Evolutionary conservation across 2,797 vertebrate species (phyloP), one percentile per base, ranked within the genome.

Genomic region (Liparis tanakae): DNA sequence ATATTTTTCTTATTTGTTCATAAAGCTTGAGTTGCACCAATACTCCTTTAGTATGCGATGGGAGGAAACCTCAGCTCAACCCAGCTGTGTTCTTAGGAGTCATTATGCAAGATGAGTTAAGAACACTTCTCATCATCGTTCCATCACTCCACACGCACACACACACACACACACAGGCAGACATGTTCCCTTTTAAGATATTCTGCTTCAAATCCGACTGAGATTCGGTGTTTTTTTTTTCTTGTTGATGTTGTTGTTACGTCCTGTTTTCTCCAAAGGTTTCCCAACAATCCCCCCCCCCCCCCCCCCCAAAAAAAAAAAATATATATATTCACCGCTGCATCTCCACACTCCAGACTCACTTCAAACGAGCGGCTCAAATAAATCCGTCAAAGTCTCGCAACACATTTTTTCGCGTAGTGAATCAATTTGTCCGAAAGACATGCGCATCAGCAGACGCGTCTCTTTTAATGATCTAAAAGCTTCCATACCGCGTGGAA

Each of bases 401-500:
- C 13, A 37, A 6, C 20, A 43, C 7, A 14, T 33, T 57, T 33
- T 57, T 62, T 12, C 6, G 53, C 39, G 51, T 20, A 2, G 6
- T 6, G 50, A 13, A 56, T 72, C 8, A 36, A 70, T 71, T n/a
- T 58, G 53, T 18, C 18, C 12, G 22, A 71, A 71, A 48, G 22
- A 22, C 6, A 13, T 22, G 58, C 51, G 46, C 77, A 76, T 82
- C 61, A 70, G 51, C 50, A 20, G 43, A 72, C 22, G 17, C 75
- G 56, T 74, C 68, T 71, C 43, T 79, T 81, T 87, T 83, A 83
- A 9, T 50, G 58, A 51, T 25, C 7, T 56, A 48, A 48, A 70
- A 54, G 70, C 57, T 70, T 70, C 70, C 34, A 67, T 12, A 12
- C 41, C n/a, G 4, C n/a, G 53, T 64, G 37, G 46, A 78, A 80